Percentiles rank a stretch among this genome's conserved stretches.
Conservation (phyloP, 1,140 invertebrate species). For the Mercenaria mercenaria region DNA sequence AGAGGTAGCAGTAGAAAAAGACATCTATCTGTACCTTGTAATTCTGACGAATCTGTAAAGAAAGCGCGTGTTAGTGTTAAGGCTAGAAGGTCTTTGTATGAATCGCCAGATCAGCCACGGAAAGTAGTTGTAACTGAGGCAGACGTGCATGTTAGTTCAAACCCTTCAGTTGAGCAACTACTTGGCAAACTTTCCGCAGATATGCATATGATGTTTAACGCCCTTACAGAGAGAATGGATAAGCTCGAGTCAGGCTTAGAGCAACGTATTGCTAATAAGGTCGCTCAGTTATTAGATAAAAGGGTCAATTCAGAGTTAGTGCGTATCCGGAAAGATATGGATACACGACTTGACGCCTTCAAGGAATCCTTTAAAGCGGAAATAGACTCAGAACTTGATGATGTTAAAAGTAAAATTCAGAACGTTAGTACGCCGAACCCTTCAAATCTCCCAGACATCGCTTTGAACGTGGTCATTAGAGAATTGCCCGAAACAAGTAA, state of each 20-base stretch:
- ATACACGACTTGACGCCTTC: neutral
- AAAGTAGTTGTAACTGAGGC: neutral
- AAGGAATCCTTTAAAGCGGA: neutral
- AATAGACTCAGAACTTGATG: neutral
- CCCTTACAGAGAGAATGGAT: too few relatives aligned
- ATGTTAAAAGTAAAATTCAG: neutral
- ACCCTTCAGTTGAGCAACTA: too few relatives aligned
- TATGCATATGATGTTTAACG: neutral
- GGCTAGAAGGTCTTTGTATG: neutral
- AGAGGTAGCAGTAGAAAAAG: too few relatives aligned
- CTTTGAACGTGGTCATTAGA: neutral
- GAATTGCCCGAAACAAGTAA: constrained; percentile 8
- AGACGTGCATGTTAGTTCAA: too few relatives aligned
- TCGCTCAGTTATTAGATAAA: too few relatives aligned
- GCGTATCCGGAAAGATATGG: neutral
- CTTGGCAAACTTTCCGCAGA: neutral
- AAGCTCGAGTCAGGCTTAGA: neutral
- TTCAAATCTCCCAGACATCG: neutral
- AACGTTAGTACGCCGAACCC: neutral
- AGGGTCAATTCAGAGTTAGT: neutral
- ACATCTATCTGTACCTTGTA: too few relatives aligned
- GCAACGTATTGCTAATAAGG: neutral
- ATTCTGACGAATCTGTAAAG: too few relatives aligned
- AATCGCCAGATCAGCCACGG: neutral
- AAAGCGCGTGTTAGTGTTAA: neutral